These are phyloP conservation scores for Thermophis baileyi DNA, from an alignment of 2,113 vertebrate genomes.

Conservation along the genomic window DNA sequence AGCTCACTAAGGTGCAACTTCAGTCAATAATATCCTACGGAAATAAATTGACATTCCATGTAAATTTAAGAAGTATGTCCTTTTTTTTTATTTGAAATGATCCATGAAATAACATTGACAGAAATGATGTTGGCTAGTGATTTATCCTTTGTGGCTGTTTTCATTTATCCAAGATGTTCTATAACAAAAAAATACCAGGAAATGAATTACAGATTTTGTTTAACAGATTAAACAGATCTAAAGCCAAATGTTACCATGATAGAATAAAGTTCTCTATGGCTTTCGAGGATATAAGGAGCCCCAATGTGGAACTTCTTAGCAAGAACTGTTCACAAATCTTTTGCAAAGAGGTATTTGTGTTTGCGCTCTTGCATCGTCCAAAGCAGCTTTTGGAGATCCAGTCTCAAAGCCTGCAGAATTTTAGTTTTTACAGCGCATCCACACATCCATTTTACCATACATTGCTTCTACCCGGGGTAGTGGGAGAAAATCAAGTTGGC, in stretches of 20 bases:
- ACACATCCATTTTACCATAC: not conserved
- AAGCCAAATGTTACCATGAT: not conserved
- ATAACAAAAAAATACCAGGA: constrained; percentile 15
- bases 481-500: not conserved
- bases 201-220: not conserved
- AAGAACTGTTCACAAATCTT: not conserved
- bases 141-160: fast-evolving
- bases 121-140: fast-evolving
- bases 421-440: not conserved
- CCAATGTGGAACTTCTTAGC: not conserved
- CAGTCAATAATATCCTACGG: fast-evolving
- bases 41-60: not conserved
- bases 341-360: not conserved
- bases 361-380: not conserved
- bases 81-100: not conserved
- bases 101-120: too few species aligned
- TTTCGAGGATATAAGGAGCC: not conserved
- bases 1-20: not conserved
- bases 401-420: not conserved
- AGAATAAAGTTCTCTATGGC: not conserved
- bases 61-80: fast-evolving
- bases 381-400: not conserved
- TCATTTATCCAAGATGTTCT: constrained; percentile 47
- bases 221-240: not conserved
- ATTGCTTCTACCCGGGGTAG: not conserved